Conservation (phyloP, 2,888 invertebrate genomes). For the Dryococelus australis region DNA sequence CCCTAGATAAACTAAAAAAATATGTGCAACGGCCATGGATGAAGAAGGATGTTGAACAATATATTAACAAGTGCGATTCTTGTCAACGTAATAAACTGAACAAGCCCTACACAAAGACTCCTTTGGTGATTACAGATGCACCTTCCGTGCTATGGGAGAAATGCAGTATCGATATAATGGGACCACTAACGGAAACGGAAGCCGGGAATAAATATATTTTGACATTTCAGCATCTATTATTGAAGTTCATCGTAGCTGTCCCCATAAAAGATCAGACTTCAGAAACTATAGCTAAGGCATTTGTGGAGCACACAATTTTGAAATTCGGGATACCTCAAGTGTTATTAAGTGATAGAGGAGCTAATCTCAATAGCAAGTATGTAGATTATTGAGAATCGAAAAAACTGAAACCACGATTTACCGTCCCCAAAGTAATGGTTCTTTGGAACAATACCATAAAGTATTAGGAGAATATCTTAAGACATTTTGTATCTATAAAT, state of each 20-base stretch:
- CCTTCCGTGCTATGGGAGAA: not conserved
- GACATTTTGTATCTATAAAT: not conserved
- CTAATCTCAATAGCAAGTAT: not conserved
- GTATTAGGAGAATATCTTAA: not conserved
- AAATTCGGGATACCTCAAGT: not conserved
- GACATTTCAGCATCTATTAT: not conserved
- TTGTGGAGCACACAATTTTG: too few relatives aligned
- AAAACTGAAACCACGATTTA: too few relatives aligned
- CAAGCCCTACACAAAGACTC: not conserved
- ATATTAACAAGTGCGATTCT: not conserved
- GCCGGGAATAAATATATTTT: not conserved
- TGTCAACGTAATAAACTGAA: not conserved
- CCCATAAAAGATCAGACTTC: not conserved
- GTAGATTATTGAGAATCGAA: not conserved
- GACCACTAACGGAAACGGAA: too few relatives aligned
- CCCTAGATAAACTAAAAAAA: not conserved
- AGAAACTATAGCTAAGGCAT: not conserved
- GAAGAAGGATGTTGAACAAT: slow-evolving; percentile 26
- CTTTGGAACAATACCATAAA: not conserved
- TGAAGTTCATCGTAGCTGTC: not conserved
- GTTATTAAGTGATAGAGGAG: not conserved
- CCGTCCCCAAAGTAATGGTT: not conserved
- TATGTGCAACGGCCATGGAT: too few relatives aligned
- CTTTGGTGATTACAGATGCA: not conserved
- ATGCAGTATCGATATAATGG: not conserved